phyloP scores from a whole-genome alignment of 2,888 invertebrate genomes.

The Acronicta aceris region DNA sequence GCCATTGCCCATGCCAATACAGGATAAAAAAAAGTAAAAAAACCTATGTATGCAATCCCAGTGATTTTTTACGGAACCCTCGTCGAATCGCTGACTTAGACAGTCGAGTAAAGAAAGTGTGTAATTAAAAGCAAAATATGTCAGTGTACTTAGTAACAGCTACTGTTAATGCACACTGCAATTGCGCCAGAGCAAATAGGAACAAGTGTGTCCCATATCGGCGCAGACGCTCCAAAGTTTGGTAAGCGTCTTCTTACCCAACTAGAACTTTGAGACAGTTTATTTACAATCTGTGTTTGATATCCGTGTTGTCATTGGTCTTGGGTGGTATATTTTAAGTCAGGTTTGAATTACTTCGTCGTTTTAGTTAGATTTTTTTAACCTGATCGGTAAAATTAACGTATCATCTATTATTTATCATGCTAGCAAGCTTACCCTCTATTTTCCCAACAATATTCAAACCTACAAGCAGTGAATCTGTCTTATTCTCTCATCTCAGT shows the following conservation, averaged over 20 bases:
- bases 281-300: conserved; percentile 32
- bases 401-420: too few species aligned
- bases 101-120: conserved; percentile 16
- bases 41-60: too few species aligned
- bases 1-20: too few species aligned
- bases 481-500: too few species aligned
- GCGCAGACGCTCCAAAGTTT: conserved; percentile 27
- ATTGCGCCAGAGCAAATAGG: conserved; percentile 41
- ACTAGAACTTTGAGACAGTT: conserved; percentile 25
- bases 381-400: too few species aligned
- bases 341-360: background rate
- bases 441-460: too few species aligned
- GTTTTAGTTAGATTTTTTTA: too few species aligned
- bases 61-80: too few species aligned
- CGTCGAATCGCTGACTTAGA: background rate
- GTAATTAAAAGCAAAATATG: conserved; percentile 22
- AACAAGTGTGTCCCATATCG: conserved; percentile 54
- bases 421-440: too few species aligned
- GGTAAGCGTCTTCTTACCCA: conserved; percentile 24
- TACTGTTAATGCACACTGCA: conserved; percentile 27
- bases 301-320: conserved; percentile 11
- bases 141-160: conserved; percentile 23
- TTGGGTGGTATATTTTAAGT: conserved; percentile 14
- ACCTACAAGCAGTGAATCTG: too few species aligned
- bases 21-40: too few species aligned